Percentiles rank a stretch among this genome's conserved stretches.
phyloP scores from a whole-genome alignment of 1,140 invertebrate genomes.

The Phthorimaea operculella region DNA sequence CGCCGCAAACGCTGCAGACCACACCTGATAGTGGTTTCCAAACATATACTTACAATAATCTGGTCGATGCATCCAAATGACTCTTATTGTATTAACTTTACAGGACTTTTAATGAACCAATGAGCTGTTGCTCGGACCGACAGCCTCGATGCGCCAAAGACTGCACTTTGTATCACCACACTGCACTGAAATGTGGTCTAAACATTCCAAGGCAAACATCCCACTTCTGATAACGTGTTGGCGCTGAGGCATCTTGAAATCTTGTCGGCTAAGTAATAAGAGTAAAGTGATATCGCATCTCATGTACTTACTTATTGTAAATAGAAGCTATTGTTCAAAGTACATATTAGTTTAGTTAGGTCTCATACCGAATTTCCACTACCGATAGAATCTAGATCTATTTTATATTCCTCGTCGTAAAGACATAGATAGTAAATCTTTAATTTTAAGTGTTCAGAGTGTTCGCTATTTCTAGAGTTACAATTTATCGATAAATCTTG shows the following conservation, averaged over 20 bases:
- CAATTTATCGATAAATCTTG: constrained; percentile 30
- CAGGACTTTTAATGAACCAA: constrained; percentile 21
- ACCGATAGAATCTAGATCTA: constrained; percentile 50
- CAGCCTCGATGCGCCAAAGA: constrained; percentile 12
- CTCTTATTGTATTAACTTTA: constrained; percentile 36
- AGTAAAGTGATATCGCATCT: constrained; percentile 46
- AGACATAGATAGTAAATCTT: constrained; percentile 37
- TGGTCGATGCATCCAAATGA: constrained; percentile 62
- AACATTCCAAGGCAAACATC: background rate
- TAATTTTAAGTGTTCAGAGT: constrained; percentile 52
- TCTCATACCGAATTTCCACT: constrained; percentile 56
- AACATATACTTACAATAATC: constrained; percentile 43
- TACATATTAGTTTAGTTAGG: constrained; percentile 34
- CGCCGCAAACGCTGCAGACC: constrained; percentile 49
- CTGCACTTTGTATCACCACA: constrained; percentile 7
- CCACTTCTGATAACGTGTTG: background rate
- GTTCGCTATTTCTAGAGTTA: constrained; percentile 52
- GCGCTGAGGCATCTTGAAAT: constrained; percentile 9
- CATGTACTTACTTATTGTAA: constrained; percentile 59
- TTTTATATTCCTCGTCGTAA: constrained; percentile 45
- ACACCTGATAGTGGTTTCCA: constrained; percentile 53
- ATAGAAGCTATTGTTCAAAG: constrained; percentile 43
- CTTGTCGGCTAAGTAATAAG: constrained; percentile 17
- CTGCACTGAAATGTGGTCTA: background rate
- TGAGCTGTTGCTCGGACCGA: constrained; percentile 15